These are phyloP conservation scores for Temnothorax curvispinosus DNA, from an alignment of 1,140 invertebrate species.

Conservation along the genomic window DNA sequence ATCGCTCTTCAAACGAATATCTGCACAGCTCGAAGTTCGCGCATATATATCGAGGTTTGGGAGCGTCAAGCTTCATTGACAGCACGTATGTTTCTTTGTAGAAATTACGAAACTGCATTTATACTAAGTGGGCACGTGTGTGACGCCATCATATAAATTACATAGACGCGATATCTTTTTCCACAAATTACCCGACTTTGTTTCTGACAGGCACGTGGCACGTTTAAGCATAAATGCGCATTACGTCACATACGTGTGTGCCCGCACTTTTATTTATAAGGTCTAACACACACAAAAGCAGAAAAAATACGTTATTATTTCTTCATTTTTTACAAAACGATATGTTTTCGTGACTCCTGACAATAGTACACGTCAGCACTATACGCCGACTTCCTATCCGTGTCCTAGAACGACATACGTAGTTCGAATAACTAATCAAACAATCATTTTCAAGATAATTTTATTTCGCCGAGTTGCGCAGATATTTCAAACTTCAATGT, in stretches of 20 bases:
- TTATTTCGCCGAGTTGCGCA: background rate
- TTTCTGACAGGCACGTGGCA: background rate
- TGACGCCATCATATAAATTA: background rate
- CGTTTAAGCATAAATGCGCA: background rate
- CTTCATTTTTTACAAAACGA: background rate
- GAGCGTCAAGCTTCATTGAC: background rate
- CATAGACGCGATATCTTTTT: background rate
- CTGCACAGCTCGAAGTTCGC: background rate
- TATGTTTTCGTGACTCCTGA: background rate
- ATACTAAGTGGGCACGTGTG: background rate
- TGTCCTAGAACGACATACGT: background rate
- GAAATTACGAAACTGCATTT: background rate
- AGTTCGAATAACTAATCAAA: background rate
- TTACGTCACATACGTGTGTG: background rate
- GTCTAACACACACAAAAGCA: background rate
- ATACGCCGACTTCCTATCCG: background rate
- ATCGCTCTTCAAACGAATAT: background rate
- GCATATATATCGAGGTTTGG: background rate
- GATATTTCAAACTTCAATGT: background rate
- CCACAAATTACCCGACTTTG: background rate
- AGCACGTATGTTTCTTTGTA: background rate
- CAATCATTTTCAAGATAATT: constrained; percentile 21
- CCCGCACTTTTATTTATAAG: background rate
- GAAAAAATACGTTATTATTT: background rate
- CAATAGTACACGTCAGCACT: background rate